Conservation (phyloP, 1,140 invertebrate genomes). For the Portunus trituberculatus region DNA sequence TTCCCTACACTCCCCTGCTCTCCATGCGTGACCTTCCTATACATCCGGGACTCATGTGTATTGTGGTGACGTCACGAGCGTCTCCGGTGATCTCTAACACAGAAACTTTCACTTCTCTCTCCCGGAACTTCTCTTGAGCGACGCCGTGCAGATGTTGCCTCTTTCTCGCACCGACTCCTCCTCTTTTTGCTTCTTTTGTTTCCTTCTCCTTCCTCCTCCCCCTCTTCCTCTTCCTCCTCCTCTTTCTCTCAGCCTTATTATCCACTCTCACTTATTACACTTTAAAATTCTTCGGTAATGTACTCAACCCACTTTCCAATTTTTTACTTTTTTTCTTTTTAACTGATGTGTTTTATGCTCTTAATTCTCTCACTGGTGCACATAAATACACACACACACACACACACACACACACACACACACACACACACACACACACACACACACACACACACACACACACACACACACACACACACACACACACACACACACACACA, state of each 20-base stretch:
- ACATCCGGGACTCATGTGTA: background rate
- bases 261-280: background rate
- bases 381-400: background rate
- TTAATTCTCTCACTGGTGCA: too few relatives aligned
- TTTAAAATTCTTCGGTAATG: slow-evolving; percentile 3
- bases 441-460: slow-evolving; percentile 13
- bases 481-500: slow-evolving; percentile 40
- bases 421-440: slow-evolving; percentile 4
- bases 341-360: background rate
- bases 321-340: too few relatives aligned
- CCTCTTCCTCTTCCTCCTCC: background rate
- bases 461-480: slow-evolving; percentile 14
- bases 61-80: background rate
- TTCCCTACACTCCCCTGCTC: background rate
- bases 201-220: background rate
- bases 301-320: background rate
- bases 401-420: slow-evolving; percentile 40
- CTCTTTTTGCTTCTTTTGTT: background rate
- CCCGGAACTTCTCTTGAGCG: background rate
- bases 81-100: background rate
- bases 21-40: background rate
- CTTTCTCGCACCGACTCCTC: background rate
- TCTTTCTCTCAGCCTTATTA: background rate
- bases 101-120: background rate
- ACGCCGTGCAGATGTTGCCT: background rate